These are phyloP conservation scores for Lasiurus cinereus DNA, from an alignment of 2,113 vertebrate genomes.

Conservation along the genomic window DNA sequence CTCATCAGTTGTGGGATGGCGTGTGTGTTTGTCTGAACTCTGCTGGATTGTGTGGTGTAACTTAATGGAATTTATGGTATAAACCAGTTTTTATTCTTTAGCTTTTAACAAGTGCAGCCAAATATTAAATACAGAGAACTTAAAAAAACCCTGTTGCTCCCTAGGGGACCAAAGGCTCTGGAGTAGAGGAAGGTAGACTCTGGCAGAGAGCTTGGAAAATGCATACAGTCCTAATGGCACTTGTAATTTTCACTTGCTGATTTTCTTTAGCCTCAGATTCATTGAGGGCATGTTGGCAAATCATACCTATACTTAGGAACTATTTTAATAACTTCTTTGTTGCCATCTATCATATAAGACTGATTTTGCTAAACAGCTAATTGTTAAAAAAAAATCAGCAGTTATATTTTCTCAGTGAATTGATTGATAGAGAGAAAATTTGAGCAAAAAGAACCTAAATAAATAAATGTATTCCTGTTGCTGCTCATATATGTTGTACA, in stretches of 20 bases:
- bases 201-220: slow-evolving; percentile 71
- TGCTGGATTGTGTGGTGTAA: slow-evolving; percentile 18
- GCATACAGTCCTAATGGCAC: slow-evolving; percentile 17
- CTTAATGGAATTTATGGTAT: slow-evolving; percentile 12
- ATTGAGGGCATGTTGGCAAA: slow-evolving; percentile 32
- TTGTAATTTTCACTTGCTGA: slow-evolving; percentile 50
- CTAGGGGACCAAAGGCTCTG: neutral
- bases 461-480: neutral
- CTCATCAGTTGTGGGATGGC: slow-evolving; percentile 16
- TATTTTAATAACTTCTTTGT: slow-evolving; percentile 55
- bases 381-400: slow-evolving; percentile 67
- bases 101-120: slow-evolving; percentile 57
- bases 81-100: slow-evolving; percentile 52
- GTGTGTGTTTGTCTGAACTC: neutral
- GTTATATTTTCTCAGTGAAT: slow-evolving; percentile 43
- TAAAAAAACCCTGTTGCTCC: slow-evolving; percentile 14
- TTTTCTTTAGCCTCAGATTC: slow-evolving; percentile 55
- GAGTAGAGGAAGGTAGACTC: slow-evolving; percentile 10
- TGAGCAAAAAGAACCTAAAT: slow-evolving; percentile 24
- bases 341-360: slow-evolving; percentile 30
- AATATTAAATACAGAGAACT: slow-evolving; percentile 26
- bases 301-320: slow-evolving; percentile 39
- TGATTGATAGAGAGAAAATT: slow-evolving; percentile 39
- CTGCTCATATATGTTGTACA: neutral
- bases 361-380: slow-evolving; percentile 43